Evolutionary conservation across 1,140 invertebrate genomes (phyloP), one percentile per base, ranked within the genome.

Genomic region (Zaprionus kolodkinae): DNA sequence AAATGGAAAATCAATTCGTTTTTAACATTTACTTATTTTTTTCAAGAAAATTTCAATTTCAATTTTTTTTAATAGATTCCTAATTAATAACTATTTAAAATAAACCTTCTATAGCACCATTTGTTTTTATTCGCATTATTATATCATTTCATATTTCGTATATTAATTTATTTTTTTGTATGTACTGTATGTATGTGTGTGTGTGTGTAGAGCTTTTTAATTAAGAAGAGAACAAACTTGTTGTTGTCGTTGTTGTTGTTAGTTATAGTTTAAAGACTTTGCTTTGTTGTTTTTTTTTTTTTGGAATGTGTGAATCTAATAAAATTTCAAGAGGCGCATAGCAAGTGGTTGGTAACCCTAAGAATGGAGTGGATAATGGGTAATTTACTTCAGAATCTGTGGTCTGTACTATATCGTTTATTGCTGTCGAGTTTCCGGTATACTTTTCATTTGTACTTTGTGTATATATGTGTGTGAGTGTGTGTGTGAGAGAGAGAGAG

Each of bases 31-130:
- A 87, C 77, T 79, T 78, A 87, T 73, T 79, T 75, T 64, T 64
- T 21, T 21, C 21, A 63, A 67, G 63, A 72, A 57, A 61, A 63
- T 60, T 57, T 64, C 9, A 30, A 35, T 57, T 62, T 40, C 27
- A 30, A 33, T 13, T 70, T 62, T 79, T 72, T 71, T 74, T 45
- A 78, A 78, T 85, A 87, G 64, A 71, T 79, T 74, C 73, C 79
- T 88, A 88, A 75, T 40, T 88, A 79, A 88, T 70, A 73, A 78
- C 78, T 89, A 89, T 87, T 83, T 87, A 91, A 91, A 91, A 91
- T 91, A 91, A 91, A 91, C 90, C 82, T 91, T 91, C 90, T 91
- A 91, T 91, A 92, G 91, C 91, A 92, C 91, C 88, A 86, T 89
- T 92, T 87, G 78, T 91, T 91, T 91, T 85, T 90, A 79, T 86